Evolutionary conservation across 2,888 invertebrate species (phyloP), one percentile per base, ranked within the genome.

Genomic region (Andrena minutula): DNA sequence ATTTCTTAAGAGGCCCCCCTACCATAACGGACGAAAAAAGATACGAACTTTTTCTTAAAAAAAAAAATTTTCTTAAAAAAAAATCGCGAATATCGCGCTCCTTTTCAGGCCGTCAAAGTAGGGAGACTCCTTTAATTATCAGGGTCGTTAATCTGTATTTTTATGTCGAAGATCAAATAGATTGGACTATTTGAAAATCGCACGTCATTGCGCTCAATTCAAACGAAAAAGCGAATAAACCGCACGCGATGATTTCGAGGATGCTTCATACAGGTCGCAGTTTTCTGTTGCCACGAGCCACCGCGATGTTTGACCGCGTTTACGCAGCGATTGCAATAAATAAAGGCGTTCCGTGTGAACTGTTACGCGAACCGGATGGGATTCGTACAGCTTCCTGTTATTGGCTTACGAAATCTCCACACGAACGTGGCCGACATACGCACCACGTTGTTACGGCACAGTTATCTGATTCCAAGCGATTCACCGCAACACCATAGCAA

Each of bases 331-430:
- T 80, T 47, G 56, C 61, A 53, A 81, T 73, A 69, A 81, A 81
- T 73, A 78, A 68, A 63, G 53, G 65, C 71, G 58, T 61, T 63
- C 20, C 51, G 64, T 63, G 60, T n/a, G 30, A 47, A 63, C 8
- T 64, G 72, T 16, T 68, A 64, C 35, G 58, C 49, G n/a, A 30
- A 8, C 63, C 49, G 47, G 49, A 60, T n/a, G 41, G 41, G 23
- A 41, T 30, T 72, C 63, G 26, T 68, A 60, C 16, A 49, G 63
- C 60, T 64, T 69, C 65, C 58, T 65, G n/a, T 77, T 77, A 77
- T 79, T 65, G 66, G 71, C 61, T 77, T 71, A 56, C 71, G 61
- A 77, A 78, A 72, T 78, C 66, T 78, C 60, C 12, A 41, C 6
- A 41, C 26, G 56, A 53, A 30, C 63, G 73, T 49, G 56, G 64